Conservation (phyloP, 2,113 vertebrate species). For the Anoplopoma fimbria region DNA sequence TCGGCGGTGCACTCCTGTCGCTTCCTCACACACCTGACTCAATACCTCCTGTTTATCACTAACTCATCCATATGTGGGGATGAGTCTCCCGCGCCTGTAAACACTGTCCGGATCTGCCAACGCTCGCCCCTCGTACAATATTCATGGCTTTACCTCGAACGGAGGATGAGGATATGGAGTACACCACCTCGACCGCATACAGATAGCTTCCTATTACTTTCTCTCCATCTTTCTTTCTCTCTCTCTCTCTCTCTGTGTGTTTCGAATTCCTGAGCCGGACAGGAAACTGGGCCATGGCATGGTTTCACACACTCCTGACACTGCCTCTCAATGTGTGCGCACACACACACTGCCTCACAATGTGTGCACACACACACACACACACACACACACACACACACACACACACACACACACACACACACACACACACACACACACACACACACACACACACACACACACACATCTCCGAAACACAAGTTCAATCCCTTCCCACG, state of each 20-base stretch:
- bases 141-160: constrained; percentile 61
- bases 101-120: constrained; percentile 44
- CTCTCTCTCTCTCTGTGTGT: constrained; percentile 8
- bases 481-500: constrained; percentile 33
- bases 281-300: constrained; percentile 52
- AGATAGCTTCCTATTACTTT: constrained; percentile 29
- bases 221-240: background rate
- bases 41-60: constrained; percentile 60
- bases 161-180: constrained; percentile 45
- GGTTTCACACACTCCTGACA: constrained; percentile 45
- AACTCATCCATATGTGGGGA: constrained; percentile 63
- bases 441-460: constrained; percentile 19
- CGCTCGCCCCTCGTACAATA: constrained; percentile 58
- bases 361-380: constrained; percentile 7
- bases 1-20: constrained; percentile 16
- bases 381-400: constrained; percentile 25
- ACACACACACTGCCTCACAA: constrained; percentile 18
- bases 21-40: constrained; percentile 50
- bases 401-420: constrained; percentile 17
- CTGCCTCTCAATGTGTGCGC: constrained; percentile 10
- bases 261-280: constrained; percentile 47
- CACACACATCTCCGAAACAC: constrained; percentile 24
- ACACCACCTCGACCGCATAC: constrained; percentile 35
- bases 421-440: constrained; percentile 25
- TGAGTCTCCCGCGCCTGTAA: constrained; percentile 43